Base-by-base conservation (phyloP, 2,113 vertebrate species). In the Pungitius pungitius region DNA sequence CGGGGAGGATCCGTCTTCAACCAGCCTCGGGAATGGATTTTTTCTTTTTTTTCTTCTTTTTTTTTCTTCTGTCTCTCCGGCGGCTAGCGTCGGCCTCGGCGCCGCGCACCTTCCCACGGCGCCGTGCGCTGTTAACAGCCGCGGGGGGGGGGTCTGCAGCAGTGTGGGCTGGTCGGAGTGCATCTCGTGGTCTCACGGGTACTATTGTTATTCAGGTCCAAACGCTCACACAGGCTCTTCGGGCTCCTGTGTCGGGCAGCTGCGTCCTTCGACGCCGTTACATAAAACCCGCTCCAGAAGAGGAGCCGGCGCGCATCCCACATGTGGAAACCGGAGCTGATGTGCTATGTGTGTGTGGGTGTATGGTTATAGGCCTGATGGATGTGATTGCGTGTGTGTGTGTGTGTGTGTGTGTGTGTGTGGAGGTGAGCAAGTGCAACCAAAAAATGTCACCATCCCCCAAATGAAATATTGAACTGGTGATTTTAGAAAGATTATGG, bases 221-320 rank as follows among this genome's bases (percentile, higher is more conserved):
- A 83, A 70, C 75, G 35, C 78, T 70, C 82, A 87, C 77, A 87
- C 88, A 83, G 72, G 62, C 71, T 78, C 68, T 75, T 78, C 22
- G 1, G 61, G 27, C 75, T 26, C 71, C 64, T 60, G 66, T 80
- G 87, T 80, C 87, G 83, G 58, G 84, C 75, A 85, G 78, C 73
- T 68, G 62, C 55, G 81, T 81, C 78, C 67, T n/a, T 81, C 62
- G 74, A 8, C 0, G 66, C 67, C 69, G 65, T 91, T 90, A 87
- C 12, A 56, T 92, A 88, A 90, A 78, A 67, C n/a, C n/a, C 27
- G 20, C 61, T 60, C 76, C 81, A 58, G 26, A 17, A 61, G 35
- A 75, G 65, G 87, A 89, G 84, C 77, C 78, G 82, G 57, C 78
- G 60, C 75, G 71, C 90, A 88, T 89, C 88, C 85, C 88, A 88